Conservation (phyloP, 2,888 invertebrate species). For the Drosophila greeni region DNA sequence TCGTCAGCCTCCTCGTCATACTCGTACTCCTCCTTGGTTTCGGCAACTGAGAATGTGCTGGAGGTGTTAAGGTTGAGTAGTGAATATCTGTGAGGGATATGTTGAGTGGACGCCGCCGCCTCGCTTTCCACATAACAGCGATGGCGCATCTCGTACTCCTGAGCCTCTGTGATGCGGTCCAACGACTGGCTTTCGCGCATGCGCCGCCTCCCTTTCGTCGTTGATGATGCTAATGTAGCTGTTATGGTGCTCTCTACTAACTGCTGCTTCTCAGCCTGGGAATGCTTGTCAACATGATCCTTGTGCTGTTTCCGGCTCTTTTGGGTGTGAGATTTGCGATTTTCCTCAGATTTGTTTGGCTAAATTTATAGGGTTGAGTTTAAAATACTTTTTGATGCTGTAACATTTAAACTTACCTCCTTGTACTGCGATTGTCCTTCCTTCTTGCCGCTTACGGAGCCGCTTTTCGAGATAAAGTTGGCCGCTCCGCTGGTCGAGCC, state of each 20-base stretch:
- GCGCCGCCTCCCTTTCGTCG: conserved; percentile 80
- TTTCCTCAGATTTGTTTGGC: conserved; percentile 75
- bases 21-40: conserved; percentile 72
- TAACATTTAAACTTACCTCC: conserved; percentile 52
- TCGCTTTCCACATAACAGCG: conserved; percentile 53
- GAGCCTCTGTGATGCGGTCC: conserved; percentile 91
- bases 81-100: conserved; percentile 72
- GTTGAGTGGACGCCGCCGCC: conserved; percentile 47
- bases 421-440: conserved; percentile 71
- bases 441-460: conserved; percentile 69
- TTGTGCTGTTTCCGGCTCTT: conserved; percentile 69
- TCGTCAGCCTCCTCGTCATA: conserved; percentile 37
- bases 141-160: conserved; percentile 81
- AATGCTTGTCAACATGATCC: conserved; percentile 71
- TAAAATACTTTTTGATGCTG: rapidly evolving
- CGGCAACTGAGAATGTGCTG: conserved; percentile 72
- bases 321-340: conserved; percentile 73
- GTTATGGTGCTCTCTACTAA: conserved; percentile 31
- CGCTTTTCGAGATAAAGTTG: conserved; percentile 72
- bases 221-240: conserved; percentile 6
- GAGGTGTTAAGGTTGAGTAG: conserved; percentile 69
- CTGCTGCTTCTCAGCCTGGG: conserved; percentile 61
- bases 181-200: conserved; percentile 90
- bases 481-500: conserved; percentile 66
- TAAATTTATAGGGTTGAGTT: conserved; percentile 15